A percentile compares a stretch with the other conserved stretches of the same genome.
These are phyloP conservation scores for Calosoma granatense DNA, from an alignment of 1,140 invertebrate species.

Conservation along the genomic window DNA sequence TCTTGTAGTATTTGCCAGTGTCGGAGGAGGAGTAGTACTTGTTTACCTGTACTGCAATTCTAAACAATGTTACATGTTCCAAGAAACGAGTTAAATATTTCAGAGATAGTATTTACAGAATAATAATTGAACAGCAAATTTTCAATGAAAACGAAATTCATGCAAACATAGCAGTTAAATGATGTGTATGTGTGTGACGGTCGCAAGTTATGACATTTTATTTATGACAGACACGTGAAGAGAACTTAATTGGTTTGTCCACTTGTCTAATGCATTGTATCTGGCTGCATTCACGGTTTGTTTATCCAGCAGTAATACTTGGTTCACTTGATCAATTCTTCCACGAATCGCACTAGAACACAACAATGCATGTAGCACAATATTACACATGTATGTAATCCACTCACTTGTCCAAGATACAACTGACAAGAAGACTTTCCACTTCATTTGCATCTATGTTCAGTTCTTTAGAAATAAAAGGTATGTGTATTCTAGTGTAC, in stretches of 20 bases:
- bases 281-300: constrained; percentile 66
- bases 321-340: constrained; percentile 93
- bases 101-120: too few relatives aligned
- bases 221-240: constrained; percentile 84
- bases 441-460: constrained; percentile 96
- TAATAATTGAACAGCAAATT: too few relatives aligned
- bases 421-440: constrained; percentile 94
- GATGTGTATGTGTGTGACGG: too few relatives aligned
- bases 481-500: constrained; percentile 96
- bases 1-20: too few relatives aligned
- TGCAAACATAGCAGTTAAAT: too few relatives aligned
- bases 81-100: too few relatives aligned
- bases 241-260: constrained; percentile 82
- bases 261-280: constrained; percentile 91
- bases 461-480: constrained; percentile 94
- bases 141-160: too few relatives aligned
- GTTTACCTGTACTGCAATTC: too few relatives aligned
- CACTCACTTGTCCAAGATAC: constrained; percentile 89
- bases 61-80: too few relatives aligned
- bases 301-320: constrained; percentile 82
- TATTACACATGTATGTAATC: neutral
- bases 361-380: constrained; percentile 9
- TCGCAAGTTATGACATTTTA: constrained; percentile 70
- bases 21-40: too few relatives aligned
- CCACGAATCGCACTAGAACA: constrained; percentile 75